Percentiles rank a stretch among this genome's conserved stretches.
These are phyloP conservation scores for Teleogryllus oceanicus DNA, from an alignment of 2,888 invertebrate species.

Conservation along the genomic window DNA sequence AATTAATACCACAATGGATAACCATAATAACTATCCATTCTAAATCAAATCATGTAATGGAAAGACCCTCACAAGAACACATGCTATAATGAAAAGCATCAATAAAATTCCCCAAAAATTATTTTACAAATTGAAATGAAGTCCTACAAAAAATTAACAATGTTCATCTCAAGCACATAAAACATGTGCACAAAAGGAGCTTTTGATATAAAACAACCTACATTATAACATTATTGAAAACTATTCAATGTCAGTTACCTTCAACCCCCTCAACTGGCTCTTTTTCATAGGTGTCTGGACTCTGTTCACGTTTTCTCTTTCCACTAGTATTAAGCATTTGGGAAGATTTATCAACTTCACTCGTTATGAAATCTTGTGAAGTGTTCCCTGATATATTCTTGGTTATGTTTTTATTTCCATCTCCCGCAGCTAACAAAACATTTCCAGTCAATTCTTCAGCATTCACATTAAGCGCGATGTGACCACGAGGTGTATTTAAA, in stretches of 20 bases:
- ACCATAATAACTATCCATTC: no score
- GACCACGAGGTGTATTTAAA: not conserved
- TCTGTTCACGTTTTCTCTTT: conserved; percentile 23
- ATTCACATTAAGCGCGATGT: not conserved
- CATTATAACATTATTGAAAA: no score
- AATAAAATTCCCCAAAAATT: no score
- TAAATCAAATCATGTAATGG: no score
- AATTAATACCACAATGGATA: no score
- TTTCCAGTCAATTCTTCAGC: not conserved
- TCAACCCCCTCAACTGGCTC: not conserved
- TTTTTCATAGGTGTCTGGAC: conserved; percentile 7
- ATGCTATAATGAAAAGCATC: no score
- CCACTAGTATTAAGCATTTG: conserved; percentile 12
- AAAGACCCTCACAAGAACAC: no score
- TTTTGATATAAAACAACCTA: not conserved
- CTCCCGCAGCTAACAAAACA: not conserved
- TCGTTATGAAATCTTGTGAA: conserved; percentile 26
- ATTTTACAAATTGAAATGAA: no score
- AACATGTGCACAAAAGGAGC: not conserved
- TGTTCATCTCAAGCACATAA: not conserved
- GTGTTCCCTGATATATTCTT: no score
- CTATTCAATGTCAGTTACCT: not conserved
- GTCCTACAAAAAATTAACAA: no score
- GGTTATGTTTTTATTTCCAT: not conserved
- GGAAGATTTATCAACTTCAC: not conserved